Base-by-base conservation (phyloP, 1,140 invertebrate species). In the Cardiocondyla obscurior region DNA sequence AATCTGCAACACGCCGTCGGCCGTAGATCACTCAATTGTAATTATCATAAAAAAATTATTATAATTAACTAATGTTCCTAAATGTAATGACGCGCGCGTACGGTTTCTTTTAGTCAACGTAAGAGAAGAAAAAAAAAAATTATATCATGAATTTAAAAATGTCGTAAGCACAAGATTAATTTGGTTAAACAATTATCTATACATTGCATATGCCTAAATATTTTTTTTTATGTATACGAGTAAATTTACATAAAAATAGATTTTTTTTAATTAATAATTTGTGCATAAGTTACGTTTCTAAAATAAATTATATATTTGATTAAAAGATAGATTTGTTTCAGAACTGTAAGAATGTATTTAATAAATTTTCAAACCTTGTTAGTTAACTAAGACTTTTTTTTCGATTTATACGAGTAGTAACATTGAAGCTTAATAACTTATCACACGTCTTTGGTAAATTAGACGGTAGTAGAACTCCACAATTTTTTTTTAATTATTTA, bases 281-380 rank as follows among this genome's bases (percentile, higher is more conserved):
- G 30, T 64, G 30, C 58, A 25, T 49, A 76, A 19, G 36, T 76
- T 39, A 64, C 39, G 51, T 16, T 60, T 60, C 25, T 74, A 53
- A 30, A 51, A 79, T 30, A 22, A 33, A 67, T 51, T 36, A 77
- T 77, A 65, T 67, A n/a, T n/a, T n/a, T n/a, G n/a, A n/a, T 79
- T 69, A 69, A 69, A 16, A 79, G 22, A 53, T 65, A 53, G 10
- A 79, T 79, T 79, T 79, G 12, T 79, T n/a, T 53, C 25, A 39
- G 49, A 79, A 69, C 67, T 28, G 67, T 0, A 3, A 69, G 44
- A n/a, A 7, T 19, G 25, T 12, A 33, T 19, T 22, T 33, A 67
- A 39, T 67, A 36, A 39, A 19, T 51, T 55, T 53, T 30, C 69
- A 3, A 76, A 62, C 49, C 6, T 77, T 16, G 12, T 36, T 36